Evolutionary conservation across 2,113 vertebrate genomes (phyloP), one percentile per base, ranked within the genome.

Genomic region (Naja naja): DNA sequence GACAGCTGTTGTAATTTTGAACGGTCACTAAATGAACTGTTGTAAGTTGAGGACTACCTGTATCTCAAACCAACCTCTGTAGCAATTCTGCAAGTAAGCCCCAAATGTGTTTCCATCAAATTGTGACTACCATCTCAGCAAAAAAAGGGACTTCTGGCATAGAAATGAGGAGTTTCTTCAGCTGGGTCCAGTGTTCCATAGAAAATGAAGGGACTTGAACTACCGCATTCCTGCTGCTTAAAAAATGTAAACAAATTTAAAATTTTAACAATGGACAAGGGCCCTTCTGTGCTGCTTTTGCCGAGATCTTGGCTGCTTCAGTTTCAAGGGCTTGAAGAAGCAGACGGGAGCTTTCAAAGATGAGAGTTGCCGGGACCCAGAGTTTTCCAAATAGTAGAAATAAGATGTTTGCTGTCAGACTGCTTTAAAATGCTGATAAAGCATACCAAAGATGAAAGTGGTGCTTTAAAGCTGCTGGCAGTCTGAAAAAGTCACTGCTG

Each of bases 391-490:
- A 11, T 4, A n/a, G 52, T 4, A 25, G 52, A 53, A 91, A 89
- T n/a, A 45, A 11, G 27, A 53, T 58, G 22, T 56, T 60, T 47
- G 30, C 52, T 47, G 39, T 81, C 34, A 55, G 64, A 81, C 14
- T 23, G 5, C 30, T 58, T 85, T 34, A 89, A 54, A 87, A 89
- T 34, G 39, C 64, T 74, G 89, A 55, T 90, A 0, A n/a, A 10
- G 91, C 22, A 86, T 58, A 55, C 18, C 88, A 45, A 1, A 20
- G 89, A 58, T 49, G 92, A 30, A 54, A 91, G n/a, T 47, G 89
- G 94, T 92, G 69, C 52, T 23, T 85, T 47, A 54, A 85, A 27
- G 25, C 16, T 87, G 90, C 91, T 94, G 91, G 34, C 45, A 54
- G 45, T 60, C 45, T 93, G 89, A 58, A 92, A 53, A 34, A 95